Base-by-base conservation (phyloP, 2,113 vertebrate species). In the Microcebus jonahi region DNA sequence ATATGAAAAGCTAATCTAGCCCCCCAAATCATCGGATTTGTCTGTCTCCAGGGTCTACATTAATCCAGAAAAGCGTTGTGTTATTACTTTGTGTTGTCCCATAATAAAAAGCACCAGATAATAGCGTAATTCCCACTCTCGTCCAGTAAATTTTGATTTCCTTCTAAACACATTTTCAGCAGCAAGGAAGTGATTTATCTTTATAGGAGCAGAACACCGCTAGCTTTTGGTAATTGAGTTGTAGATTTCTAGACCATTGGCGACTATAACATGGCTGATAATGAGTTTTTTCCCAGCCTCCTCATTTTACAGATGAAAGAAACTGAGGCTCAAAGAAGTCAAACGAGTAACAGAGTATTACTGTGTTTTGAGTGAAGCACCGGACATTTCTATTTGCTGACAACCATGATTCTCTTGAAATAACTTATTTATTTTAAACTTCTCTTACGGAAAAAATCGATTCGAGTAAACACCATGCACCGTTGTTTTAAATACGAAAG, bases 231-330 rank as follows among this genome's bases (percentile, higher is more conserved):
- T 70, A 48, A 94, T 6, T 93, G 88, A 94, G 67, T 70, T 91
- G 93, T 59, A 80, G 80, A 92, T 77, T 94, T 68, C 25, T 63
- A 83, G 81, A 79, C n/a, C 63, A 94, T 8, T 92, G 93, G 61
- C 2, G 6, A 82, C 71, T 67, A 55, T 59, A 90, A 68, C 39
- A 21, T 81, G 25, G 15, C 17, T 76, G 68, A 45, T 92, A 85
- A 91, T 95, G 92, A 80, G 6, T 90, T 93, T 94, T 45, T 8
- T 93, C 88, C 84, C 77, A 75, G 50, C 17, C 25, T 93, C 59
- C 21, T 93, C 31, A 85, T 95, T 96, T 95, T 86, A 96, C 67
- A 96, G 81, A 90, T 90, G 88, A 96, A 96, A 91, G 87, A 89
- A 89, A 95, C 31, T 39, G 55, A 48, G 45, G 23, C 34, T n/a